Evolutionary conservation across 2,888 invertebrate genomes (phyloP), one percentile per base, ranked within the genome.

Genomic region (Nomada flava): DNA sequence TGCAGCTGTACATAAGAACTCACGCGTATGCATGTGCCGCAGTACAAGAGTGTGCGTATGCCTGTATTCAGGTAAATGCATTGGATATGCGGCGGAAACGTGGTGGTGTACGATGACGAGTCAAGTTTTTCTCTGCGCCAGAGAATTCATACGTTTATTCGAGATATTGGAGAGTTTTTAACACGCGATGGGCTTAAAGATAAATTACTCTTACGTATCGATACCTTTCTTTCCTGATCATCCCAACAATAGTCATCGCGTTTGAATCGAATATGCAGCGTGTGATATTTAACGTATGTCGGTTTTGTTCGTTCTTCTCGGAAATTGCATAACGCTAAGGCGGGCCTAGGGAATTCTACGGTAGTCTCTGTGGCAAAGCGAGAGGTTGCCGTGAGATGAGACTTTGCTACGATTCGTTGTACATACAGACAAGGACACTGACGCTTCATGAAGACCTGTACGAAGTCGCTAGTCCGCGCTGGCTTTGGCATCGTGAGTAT

Each of bases 401-500:
- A 67, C 72, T 62, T 72, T 62, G 63, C 44, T 44, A 72, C 44
- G 42, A 76, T 57, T 79, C 74, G 71, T 63, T 65, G 42, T 74
- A 64, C 20, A 53, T 67, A 69, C 67, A 29, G 5, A 68, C 79
- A 85, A 87, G 87, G 87, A 87, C 80, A 85, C 68, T 57, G 52
- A 73, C 23, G 86, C 63, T 84, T 62, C 67, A 62, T 57, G 79
- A 78, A 68, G 75, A 81, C 26, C 79, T 79, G 77, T 76, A 59
- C 79, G 65, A 75, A 82, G 87, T 82, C 75, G 76, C 79, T 76
- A 83, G 85, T 76, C 82, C 65, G 76, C 77, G 73, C 86, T 85
- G 78, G 89, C 88, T 89, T 89, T 83, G 83, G 79, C 80, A 84
- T 86, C 86, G 79, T 65, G 84, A 82, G 89, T 90, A 90, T 89